Conservation (phyloP, 2,113 vertebrate genomes). For the Varanus salvator region DNA sequence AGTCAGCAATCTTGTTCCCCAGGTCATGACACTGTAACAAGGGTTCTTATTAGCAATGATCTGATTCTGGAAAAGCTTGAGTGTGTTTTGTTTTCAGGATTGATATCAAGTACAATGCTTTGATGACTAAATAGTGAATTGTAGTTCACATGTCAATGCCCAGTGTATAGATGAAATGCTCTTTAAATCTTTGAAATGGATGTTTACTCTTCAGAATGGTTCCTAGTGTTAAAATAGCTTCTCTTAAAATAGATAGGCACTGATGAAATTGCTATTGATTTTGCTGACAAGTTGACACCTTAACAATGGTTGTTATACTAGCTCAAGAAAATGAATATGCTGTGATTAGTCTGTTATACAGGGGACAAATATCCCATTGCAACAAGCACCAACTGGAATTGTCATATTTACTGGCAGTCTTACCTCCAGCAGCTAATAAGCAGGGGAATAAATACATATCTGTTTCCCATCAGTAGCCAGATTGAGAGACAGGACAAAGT, state of each 20-base stretch:
- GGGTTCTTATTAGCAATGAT: slow-evolving; percentile 23
- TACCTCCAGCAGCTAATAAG: background rate
- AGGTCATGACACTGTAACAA: slow-evolving; percentile 1
- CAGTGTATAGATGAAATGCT: background rate
- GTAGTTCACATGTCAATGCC: background rate
- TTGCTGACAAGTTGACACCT: slow-evolving; percentile 11
- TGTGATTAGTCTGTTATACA: background rate
- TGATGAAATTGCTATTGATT: slow-evolving; percentile 36
- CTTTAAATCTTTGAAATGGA: slow-evolving; percentile 41
- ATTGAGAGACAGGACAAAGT: background rate
- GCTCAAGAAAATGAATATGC: slow-evolving; percentile 13
- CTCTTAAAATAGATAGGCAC: slow-evolving; percentile 41
- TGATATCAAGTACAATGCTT: background rate
- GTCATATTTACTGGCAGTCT: slow-evolving; percentile 22
- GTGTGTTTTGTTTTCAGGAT: slow-evolving; percentile 37
- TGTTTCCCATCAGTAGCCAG: background rate
- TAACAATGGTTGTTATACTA: slow-evolving; percentile 14
- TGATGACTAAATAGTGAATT: background rate
- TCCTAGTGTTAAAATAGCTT: slow-evolving; percentile 36
- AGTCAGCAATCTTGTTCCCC: slow-evolving; percentile 47
- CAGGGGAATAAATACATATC: background rate
- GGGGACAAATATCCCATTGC: background rate
- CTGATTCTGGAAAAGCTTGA: slow-evolving; percentile 20
- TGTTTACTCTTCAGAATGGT: slow-evolving; percentile 29
- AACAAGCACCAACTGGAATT: slow-evolving; percentile 1